phyloP scores from a whole-genome alignment of 2,113 vertebrate genomes.

The Cavia porcellus region DNA sequence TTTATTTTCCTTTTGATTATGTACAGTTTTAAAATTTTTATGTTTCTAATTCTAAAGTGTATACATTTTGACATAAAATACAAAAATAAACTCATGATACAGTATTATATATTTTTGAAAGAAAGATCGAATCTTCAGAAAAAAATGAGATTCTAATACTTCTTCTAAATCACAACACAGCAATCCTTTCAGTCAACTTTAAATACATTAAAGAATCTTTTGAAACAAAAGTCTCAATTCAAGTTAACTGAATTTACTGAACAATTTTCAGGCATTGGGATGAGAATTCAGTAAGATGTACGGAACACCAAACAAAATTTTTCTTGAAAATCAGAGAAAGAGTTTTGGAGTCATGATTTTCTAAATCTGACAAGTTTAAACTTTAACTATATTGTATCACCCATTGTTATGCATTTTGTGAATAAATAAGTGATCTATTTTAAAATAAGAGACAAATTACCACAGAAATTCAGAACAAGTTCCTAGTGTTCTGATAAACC shows the following conservation, averaged over 20 bases:
- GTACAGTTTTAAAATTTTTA: neutral
- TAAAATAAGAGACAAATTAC: slow-evolving; percentile 3
- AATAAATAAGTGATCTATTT: neutral
- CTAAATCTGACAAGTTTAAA: neutral
- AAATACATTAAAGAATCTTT: neutral
- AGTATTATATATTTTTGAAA: neutral
- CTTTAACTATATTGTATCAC: neutral
- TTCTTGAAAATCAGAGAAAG: neutral
- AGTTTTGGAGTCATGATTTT: neutral
- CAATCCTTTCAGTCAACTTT: neutral
- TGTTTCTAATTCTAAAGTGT: neutral
- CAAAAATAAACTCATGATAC: slow-evolving; percentile 1
- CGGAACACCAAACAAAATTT: neutral
- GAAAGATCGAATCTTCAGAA: neutral
- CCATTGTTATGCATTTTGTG: neutral
- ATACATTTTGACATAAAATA: neutral
- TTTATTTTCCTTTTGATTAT: neutral
- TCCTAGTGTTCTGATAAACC: neutral
- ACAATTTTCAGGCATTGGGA: neutral
- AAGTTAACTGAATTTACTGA: neutral
- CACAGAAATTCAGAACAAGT: neutral
- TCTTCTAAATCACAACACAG: neutral
- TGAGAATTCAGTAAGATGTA: neutral
- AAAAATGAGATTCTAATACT: neutral
- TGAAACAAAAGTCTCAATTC: neutral